A percentile compares a stretch with the other conserved stretches of the same genome.
Conservation (phyloP, 2,113 vertebrate genomes). For the Donacobius atricapilla region DNA sequence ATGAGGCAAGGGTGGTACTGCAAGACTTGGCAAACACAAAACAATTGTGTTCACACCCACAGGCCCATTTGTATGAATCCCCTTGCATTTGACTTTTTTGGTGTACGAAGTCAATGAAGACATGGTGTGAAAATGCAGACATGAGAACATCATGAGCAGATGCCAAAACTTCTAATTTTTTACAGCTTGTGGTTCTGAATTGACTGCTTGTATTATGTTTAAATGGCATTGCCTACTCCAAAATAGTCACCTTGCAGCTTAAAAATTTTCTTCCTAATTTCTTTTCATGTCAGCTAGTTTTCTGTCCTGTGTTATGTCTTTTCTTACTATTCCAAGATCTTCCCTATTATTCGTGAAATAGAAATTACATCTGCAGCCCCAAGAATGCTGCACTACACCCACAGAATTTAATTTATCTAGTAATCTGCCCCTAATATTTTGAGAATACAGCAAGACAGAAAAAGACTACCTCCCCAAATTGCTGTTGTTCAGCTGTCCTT, state of each 20-base stretch:
- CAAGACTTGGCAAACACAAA: no score
- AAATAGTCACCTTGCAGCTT: background rate
- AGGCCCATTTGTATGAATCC: background rate
- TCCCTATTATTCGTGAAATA: constrained; percentile 14
- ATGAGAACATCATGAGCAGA: background rate
- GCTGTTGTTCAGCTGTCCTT: background rate
- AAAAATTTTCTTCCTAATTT: background rate
- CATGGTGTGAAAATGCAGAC: background rate
- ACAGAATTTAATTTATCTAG: constrained; percentile 1
- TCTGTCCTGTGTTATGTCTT: background rate
- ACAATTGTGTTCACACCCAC: no score
- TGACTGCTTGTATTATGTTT: background rate
- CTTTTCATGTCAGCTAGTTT: background rate
- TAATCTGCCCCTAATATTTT: background rate
- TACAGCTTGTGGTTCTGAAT: background rate
- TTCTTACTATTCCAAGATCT: background rate
- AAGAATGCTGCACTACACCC: background rate
- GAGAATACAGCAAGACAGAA: background rate
- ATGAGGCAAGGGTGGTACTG: no score
- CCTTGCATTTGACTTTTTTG: background rate
- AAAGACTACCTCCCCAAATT: background rate
- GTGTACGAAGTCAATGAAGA: background rate
- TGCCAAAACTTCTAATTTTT: background rate
- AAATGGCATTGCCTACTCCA: background rate
- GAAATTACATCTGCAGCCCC: background rate